Conservation (phyloP, 2,113 vertebrate species). For the Ia io region DNA sequence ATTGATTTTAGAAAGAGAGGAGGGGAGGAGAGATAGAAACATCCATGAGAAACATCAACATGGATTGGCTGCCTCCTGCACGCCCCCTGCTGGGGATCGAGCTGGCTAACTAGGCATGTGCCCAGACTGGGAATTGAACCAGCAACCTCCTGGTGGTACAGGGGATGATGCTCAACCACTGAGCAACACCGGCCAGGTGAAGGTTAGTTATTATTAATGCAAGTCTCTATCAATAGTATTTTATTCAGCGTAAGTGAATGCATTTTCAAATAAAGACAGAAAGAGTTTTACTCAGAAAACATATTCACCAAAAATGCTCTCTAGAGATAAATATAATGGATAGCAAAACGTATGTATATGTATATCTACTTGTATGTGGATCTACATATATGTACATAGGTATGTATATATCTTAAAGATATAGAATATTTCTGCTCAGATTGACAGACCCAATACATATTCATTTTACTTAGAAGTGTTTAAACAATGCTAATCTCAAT, state of each 20-base stretch:
- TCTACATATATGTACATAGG: neutral
- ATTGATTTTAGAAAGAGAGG: no score
- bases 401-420: neutral
- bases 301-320: slow-evolving; percentile 49
- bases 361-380: neutral
- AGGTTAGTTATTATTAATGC: slow-evolving; percentile 26
- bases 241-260: slow-evolving; percentile 26
- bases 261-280: slow-evolving; percentile 50
- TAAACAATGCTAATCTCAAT: slow-evolving; percentile 24
- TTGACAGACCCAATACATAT: neutral
- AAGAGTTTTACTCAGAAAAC: slow-evolving; percentile 44
- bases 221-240: slow-evolving; percentile 26
- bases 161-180: no score
- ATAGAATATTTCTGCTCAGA: neutral
- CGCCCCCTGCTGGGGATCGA: no score
- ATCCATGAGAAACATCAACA: no score
- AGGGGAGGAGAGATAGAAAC: no score
- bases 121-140: no score
- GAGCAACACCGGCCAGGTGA: no score
- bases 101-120: no score
- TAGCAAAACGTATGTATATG: neutral
- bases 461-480: neutral
- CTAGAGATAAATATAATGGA: slow-evolving; percentile 8
- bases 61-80: no score
- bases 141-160: no score